A percentile compares a stretch with the other conserved stretches of the same genome.
Evolutionary conservation across 2,113 vertebrate genomes (phyloP).

Genomic region (Oryctolagus cuniculus): DNA sequence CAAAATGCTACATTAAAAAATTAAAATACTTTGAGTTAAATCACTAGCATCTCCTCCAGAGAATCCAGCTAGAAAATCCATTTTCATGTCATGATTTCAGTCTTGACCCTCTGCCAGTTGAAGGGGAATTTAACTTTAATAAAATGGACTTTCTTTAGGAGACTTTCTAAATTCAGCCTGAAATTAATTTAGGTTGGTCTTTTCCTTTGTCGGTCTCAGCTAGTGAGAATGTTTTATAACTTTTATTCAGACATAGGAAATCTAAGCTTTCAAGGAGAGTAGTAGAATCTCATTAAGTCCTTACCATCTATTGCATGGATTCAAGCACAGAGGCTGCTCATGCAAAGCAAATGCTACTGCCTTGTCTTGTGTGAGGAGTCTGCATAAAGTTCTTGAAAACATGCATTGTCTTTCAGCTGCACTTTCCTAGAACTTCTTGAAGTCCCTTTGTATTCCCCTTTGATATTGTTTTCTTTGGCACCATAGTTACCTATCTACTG

Average conservation of each 20-base stretch:
- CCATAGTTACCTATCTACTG: neutral
- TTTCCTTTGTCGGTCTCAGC: neutral
- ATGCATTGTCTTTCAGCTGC: too few species aligned
- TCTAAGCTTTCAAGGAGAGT: neutral
- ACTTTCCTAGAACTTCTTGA: too few species aligned
- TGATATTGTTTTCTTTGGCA: neutral
- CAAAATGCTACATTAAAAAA: slow-evolving; percentile 35
- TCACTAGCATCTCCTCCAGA: slow-evolving; percentile 30
- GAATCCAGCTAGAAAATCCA: slow-evolving; percentile 60
- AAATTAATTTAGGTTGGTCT: slow-evolving; percentile 68
- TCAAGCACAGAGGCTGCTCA: neutral
- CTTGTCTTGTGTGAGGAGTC: too few species aligned
- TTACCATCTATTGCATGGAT: neutral
- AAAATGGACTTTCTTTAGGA: slow-evolving; percentile 78
- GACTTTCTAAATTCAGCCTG: slow-evolving; percentile 70
- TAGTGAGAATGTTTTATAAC: slow-evolving; percentile 24
- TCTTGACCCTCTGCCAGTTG: slow-evolving; percentile 57
- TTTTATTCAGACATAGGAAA: slow-evolving; percentile 11
- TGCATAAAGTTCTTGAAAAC: too few species aligned
- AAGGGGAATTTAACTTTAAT: slow-evolving; percentile 74
- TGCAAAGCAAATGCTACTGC: neutral
- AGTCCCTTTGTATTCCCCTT: neutral
- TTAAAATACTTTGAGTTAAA: slow-evolving; percentile 36
- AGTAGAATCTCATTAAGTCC: neutral
- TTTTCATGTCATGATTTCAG: slow-evolving; percentile 61